Evolutionary conservation across 2,888 invertebrate genomes (phyloP).

Genomic region (Eupithecia centaureata): DNA sequence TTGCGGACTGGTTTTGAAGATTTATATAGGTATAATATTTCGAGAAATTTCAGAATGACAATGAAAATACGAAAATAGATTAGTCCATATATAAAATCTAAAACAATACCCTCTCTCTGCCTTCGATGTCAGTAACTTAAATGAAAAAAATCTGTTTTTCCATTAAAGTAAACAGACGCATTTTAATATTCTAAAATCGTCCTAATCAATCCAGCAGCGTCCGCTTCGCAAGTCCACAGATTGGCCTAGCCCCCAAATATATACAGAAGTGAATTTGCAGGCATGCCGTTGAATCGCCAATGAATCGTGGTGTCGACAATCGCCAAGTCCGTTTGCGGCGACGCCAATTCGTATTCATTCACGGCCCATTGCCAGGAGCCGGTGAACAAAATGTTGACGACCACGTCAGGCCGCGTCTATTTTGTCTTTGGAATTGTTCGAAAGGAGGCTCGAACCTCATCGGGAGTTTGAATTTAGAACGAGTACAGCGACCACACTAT

Average conservation of each 20-base stretch:
- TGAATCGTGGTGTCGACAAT: slow-evolving; percentile 77
- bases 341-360: slow-evolving; percentile 74
- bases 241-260: slow-evolving; percentile 53
- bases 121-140: background rate
- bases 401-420: slow-evolving; percentile 34
- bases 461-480: background rate
- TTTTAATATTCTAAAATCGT: slow-evolving; percentile 28
- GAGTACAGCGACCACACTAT: background rate
- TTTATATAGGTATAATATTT: background rate
- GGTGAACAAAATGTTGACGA: slow-evolving; percentile 51
- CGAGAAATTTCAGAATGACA: background rate
- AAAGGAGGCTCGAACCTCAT: background rate
- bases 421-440: slow-evolving; percentile 21
- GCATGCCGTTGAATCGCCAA: slow-evolving; percentile 55
- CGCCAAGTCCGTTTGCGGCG: slow-evolving; percentile 75
- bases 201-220: slow-evolving; percentile 35
- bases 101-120: no score
- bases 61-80: no score
- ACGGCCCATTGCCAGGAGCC: slow-evolving; percentile 50
- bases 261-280: slow-evolving; percentile 66
- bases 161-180: background rate
- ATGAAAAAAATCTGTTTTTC: background rate
- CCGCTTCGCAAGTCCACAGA: slow-evolving; percentile 46
- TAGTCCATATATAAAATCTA: no score
- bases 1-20: background rate